Percentiles rank a stretch among this genome's conserved stretches.
Conservation (phyloP, 1,140 invertebrate species). For the Steinernema feltiae region DNA sequence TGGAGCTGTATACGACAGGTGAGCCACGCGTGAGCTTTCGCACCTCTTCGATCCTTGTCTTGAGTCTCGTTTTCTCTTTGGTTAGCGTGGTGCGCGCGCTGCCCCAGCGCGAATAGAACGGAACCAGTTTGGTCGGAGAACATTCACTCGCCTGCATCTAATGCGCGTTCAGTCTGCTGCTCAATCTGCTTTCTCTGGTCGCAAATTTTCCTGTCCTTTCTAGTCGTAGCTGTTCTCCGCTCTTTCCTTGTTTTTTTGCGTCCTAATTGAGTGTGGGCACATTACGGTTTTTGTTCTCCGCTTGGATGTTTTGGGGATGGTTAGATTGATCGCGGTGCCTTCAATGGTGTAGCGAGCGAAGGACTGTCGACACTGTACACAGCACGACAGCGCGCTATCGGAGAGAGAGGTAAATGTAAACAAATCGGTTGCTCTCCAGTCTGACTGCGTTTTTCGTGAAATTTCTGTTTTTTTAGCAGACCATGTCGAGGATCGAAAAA, state of each 20-base stretch:
- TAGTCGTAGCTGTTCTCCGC: background rate
- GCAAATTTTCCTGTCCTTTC: background rate
- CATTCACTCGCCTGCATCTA: conserved; percentile 3
- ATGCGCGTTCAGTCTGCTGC: background rate
- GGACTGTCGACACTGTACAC: background rate
- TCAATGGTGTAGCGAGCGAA: background rate
- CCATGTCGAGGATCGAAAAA: no score
- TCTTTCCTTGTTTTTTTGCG: background rate
- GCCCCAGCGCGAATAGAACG: no score
- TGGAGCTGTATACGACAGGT: background rate
- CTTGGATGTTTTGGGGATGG: background rate
- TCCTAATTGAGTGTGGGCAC: background rate
- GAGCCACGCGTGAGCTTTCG: background rate
- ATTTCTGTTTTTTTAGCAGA: no score
- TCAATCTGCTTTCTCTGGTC: conserved; percentile 2
- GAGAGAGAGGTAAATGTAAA: background rate
- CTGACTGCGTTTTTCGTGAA: background rate
- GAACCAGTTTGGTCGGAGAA: conserved; percentile 10
- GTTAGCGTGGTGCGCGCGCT: background rate
- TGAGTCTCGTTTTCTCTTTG: background rate
- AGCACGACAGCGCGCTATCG: background rate
- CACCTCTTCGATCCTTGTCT: background rate
- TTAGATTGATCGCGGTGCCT: background rate
- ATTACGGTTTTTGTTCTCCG: background rate
- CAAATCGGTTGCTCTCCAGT: background rate